Base-by-base conservation (phyloP, 2,113 vertebrate genomes). In the Penelope pileata region DNA sequence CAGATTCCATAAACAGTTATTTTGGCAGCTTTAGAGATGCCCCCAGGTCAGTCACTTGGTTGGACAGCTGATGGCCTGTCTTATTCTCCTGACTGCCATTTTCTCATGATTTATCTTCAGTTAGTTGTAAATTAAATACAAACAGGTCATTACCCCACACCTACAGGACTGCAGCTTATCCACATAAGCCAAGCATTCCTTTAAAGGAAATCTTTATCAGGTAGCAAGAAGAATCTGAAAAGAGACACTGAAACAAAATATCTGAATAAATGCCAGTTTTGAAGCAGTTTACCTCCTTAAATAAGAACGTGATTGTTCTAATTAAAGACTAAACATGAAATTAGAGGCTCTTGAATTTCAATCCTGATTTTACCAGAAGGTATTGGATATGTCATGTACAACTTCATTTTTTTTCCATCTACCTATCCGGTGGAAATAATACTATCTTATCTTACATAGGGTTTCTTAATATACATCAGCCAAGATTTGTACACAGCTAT, bases 1-100 rank as follows among this genome's bases (percentile, higher is more conserved):
- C 82, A 94, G 69, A 90, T 86, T 86, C 72, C 50, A 88, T 70
- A 88, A 96, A 87, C 76, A 90, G 64, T 84, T 91, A 74, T 69
- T 96, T 88, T 88, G 94, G 69, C 95, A 96, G 89, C 50, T 96
- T 95, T 82, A 93, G 81, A 90, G 82, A 83, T 83, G 68, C 73
- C 84, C 73, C 43, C 77, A 94, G 85, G 82, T 90, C 66, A 91
- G 76, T 54, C 60, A 59, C 76, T 93, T 89, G 91, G 94, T 78
- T 94, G 81, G 79, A 86, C 86, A 84, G 85, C n/a, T 94, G 83
- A 92, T 54, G 64, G 66, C 47, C 75, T 56, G 72, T 69, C 82
- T 69, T 43, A 79, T 79, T 84, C 58, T 75, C 60, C 40, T 90
- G 60, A 78, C 75, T 88, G 78, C 66, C 86, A 89, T 86, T 83